These are phyloP conservation scores for Crypturellus tataupa DNA, from an alignment of 2,797 vertebrate genomes.

Conservation along the genomic window DNA sequence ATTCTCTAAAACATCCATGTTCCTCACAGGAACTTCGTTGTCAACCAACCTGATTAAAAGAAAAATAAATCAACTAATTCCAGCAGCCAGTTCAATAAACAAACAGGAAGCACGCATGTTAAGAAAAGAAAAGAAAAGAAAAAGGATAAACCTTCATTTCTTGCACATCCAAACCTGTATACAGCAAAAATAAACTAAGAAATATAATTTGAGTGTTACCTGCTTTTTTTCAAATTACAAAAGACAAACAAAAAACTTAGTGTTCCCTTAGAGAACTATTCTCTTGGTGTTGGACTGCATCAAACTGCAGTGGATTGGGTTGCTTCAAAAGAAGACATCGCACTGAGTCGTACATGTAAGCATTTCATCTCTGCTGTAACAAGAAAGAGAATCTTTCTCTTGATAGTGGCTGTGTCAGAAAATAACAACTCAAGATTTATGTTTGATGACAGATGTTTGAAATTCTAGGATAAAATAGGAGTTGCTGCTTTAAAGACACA, in stretches of 20 bases:
- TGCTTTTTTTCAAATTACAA: neutral
- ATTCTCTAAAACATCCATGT: neutral
- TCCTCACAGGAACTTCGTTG: neutral
- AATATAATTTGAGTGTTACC: neutral
- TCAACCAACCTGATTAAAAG: neutral
- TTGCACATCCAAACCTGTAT: neutral
- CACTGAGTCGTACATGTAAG: neutral
- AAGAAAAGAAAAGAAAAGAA: neutral
- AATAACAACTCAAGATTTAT: slow-evolving; percentile 5
- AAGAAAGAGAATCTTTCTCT: neutral
- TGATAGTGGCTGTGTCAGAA: neutral
- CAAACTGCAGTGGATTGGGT: neutral
- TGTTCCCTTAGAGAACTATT: neutral
- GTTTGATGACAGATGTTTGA: neutral
- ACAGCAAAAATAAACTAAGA: neutral
- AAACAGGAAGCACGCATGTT: neutral
- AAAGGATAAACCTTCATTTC: neutral
- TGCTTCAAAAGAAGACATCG: neutral
- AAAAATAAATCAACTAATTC: neutral
- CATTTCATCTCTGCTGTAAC: neutral
- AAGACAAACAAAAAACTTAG: neutral
- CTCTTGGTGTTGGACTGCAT: neutral
- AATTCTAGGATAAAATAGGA: neutral
- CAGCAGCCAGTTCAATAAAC: neutral
- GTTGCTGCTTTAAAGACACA: neutral